phyloP scores from a whole-genome alignment of 1,140 invertebrate genomes.

The Gryllus bimaculatus region DNA sequence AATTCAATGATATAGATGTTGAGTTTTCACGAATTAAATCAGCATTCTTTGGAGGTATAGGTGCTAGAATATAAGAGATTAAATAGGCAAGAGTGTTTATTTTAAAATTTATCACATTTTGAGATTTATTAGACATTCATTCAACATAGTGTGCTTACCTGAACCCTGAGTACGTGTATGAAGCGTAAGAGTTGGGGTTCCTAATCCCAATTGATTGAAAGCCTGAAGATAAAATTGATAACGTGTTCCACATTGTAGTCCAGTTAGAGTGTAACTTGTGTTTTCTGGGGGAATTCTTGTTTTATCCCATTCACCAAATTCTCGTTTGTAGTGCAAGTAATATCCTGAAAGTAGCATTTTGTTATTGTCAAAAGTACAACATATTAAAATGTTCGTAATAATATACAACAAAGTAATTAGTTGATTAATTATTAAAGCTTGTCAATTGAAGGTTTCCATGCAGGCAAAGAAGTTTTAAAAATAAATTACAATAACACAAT shows the following conservation, averaged over 20 bases:
- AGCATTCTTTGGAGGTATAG: slow-evolving; percentile 14
- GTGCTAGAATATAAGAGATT: slow-evolving; percentile 12
- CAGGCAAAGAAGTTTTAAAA: too few relatives aligned
- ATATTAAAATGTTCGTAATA: not conserved
- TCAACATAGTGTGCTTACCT: slow-evolving; percentile 12
- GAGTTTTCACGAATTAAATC: slow-evolving; percentile 25
- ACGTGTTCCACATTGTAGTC: slow-evolving; percentile 37
- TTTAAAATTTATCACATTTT: not conserved
- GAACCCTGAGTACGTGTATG: slow-evolving; percentile 23
- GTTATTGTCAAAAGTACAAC: too few relatives aligned
- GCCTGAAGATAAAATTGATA: slow-evolving; percentile 36
- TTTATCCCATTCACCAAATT: slow-evolving; percentile 38
- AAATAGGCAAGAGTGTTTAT: not conserved
- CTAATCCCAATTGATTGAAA: slow-evolving; percentile 32
- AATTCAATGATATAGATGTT: slow-evolving; percentile 26
- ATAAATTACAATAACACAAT: too few relatives aligned
- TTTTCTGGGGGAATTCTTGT: slow-evolving; percentile 26
- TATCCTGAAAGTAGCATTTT: slow-evolving; percentile 31
- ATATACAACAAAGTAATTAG: too few relatives aligned
- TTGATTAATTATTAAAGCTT: too few relatives aligned
- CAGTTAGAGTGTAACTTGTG: slow-evolving; percentile 33
- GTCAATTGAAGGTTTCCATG: too few relatives aligned
- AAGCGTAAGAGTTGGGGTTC: slow-evolving; percentile 20
- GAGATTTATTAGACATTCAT: not conserved
- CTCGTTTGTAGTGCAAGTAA: slow-evolving; percentile 35